Percentiles rank a stretch among this genome's conserved stretches.
phyloP scores from a whole-genome alignment of 1,140 invertebrate species.

The Papilio polyxenes region DNA sequence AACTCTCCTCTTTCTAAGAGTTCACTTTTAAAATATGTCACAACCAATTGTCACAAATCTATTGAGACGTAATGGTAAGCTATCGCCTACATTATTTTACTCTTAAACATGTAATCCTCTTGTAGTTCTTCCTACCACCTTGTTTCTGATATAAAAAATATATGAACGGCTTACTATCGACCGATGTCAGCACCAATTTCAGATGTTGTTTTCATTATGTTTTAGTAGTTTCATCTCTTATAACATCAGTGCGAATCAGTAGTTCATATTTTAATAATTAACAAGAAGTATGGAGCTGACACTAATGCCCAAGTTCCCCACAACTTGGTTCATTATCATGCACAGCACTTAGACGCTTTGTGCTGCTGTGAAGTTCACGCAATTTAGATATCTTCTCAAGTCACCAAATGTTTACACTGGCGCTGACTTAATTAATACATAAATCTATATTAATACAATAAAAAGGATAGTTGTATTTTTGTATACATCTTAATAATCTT shows the following conservation, averaged over 20 bases:
- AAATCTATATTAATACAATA: too few relatives aligned
- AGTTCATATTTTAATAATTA: neutral
- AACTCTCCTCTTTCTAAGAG: neutral
- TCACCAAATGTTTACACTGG: neutral
- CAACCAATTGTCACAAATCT: neutral
- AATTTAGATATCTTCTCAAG: neutral
- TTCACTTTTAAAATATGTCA: neutral
- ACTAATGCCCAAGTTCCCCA: neutral
- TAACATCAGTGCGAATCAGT: neutral
- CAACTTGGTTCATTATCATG: neutral
- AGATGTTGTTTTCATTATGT: neutral
- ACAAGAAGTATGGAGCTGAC: neutral
- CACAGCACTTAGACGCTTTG: neutral
- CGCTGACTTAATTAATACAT: too few relatives aligned
- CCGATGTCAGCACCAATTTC: too few relatives aligned
- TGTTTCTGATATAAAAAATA: too few relatives aligned
- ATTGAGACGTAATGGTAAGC: neutral
- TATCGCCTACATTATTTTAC: too few relatives aligned
- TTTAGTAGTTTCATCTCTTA: neutral
- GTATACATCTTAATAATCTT: too few relatives aligned
- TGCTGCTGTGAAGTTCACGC: neutral
- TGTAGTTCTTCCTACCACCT: too few relatives aligned
- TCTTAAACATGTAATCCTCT: too few relatives aligned
- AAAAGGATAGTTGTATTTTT: too few relatives aligned
- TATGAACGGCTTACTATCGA: too few relatives aligned